Evolutionary conservation across 2,888 invertebrate species (phyloP).

Genomic region (Athripsodes cinereus): DNA sequence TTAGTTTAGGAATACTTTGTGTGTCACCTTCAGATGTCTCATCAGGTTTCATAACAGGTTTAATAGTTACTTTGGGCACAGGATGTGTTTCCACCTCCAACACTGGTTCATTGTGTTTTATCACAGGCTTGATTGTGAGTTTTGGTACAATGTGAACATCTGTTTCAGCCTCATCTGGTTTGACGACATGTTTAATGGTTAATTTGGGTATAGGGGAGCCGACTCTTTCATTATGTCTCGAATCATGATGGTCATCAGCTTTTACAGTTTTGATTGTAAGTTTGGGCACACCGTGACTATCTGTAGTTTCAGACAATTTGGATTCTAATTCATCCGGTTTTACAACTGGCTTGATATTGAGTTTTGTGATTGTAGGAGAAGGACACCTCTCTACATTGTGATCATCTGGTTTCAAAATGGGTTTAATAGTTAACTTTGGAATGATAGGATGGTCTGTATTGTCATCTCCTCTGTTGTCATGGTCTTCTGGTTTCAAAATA

Average conservation of each 20-base stretch:
- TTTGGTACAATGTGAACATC: conserved; percentile 51
- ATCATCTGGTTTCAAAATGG: conserved; percentile 47
- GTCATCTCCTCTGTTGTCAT: conserved; percentile 25
- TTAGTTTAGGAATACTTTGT: conserved; percentile 44
- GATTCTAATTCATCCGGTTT: conserved; percentile 45
- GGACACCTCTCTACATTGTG: conserved; percentile 21
- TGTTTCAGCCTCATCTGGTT: conserved; percentile 10
- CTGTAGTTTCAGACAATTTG: conserved; percentile 14
- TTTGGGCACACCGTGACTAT: conserved; percentile 35
- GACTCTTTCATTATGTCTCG: conserved; percentile 16
- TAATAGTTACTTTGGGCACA: conserved; percentile 48
- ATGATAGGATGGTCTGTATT: conserved; percentile 28
- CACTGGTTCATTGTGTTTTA: conserved; percentile 26
- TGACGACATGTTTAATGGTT: conserved; percentile 31
- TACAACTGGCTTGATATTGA: conserved; percentile 52
- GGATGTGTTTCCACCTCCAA: conserved; percentile 30
- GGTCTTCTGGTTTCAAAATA: conserved; percentile 27
- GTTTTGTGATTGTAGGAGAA: conserved; percentile 37
- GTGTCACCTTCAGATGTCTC: conserved; percentile 31
- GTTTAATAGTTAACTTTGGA: conserved; percentile 52
- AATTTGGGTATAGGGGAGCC: conserved; percentile 26
- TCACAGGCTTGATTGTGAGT: conserved; percentile 48
- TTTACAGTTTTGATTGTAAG: conserved; percentile 32
- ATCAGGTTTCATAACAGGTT: conserved; percentile 40
- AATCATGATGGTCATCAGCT: conserved; percentile 36